Evolutionary conservation across 2,113 vertebrate genomes (phyloP).

Genomic region (Vanacampus margaritifer): DNA sequence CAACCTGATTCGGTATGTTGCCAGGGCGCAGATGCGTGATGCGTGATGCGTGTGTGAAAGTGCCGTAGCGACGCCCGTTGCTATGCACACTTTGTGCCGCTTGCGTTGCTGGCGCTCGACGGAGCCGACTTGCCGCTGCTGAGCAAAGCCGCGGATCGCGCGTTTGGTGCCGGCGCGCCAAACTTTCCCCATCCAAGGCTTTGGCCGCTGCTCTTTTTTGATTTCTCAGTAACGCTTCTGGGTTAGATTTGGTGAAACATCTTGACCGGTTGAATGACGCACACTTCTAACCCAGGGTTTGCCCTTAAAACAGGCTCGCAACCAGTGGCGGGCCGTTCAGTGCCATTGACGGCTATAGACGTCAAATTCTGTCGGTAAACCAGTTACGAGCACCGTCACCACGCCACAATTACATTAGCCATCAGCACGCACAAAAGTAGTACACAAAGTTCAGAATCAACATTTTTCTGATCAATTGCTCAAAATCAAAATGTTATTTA

Average conservation of each 20-base stretch:
- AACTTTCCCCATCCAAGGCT: constrained; percentile 42
- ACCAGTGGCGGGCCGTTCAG: not conserved
- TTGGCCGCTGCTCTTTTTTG: constrained; percentile 24
- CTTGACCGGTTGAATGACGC: not conserved
- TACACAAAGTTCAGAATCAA: no score
- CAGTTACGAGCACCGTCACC: no score
- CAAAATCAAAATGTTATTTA: no score
- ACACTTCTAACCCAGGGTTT: constrained; percentile 49
- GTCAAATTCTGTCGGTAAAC: no score
- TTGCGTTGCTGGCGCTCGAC: constrained; percentile 28
- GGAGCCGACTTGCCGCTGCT: constrained; percentile 37
- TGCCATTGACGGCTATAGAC: no score
- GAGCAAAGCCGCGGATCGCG: constrained; percentile 31
- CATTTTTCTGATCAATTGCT: no score
- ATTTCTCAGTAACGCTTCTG: constrained; percentile 38
- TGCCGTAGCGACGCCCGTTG: constrained; percentile 40
- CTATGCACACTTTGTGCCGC: constrained; percentile 44
- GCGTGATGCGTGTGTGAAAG: constrained; percentile 27
- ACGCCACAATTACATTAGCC: no score
- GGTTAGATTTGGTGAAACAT: constrained; percentile 32
- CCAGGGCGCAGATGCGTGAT: constrained; percentile 35
- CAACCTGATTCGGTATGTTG: constrained; percentile 77
- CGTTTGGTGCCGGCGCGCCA: constrained; percentile 39
- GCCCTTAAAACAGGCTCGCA: constrained; percentile 1
- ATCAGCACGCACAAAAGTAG: no score